Evolutionary conservation across 2,797 vertebrate genomes (phyloP).

Genomic region (Diplodus puntazzo): DNA sequence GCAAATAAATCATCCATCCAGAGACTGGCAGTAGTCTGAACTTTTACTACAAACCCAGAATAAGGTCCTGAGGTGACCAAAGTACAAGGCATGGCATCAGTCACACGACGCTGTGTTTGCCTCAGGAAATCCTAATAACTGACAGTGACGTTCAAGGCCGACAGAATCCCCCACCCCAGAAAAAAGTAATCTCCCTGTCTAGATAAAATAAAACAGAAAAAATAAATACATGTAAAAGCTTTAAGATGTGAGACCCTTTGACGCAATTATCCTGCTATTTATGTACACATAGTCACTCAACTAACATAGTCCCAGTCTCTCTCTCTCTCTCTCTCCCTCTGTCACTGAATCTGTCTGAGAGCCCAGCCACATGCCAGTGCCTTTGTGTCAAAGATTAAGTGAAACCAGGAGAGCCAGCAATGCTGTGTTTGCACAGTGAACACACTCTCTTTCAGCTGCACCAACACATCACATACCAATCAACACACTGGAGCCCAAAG

Average conservation of each 20-base stretch:
- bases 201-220: conserved; percentile 15
- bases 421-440: conserved; percentile 82
- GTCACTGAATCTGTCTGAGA: conserved; percentile 69
- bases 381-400: conserved; percentile 87
- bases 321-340: conserved; percentile 32
- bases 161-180: background rate
- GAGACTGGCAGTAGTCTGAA: conserved; percentile 53
- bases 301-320: background rate
- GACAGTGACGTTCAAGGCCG: conserved; percentile 37
- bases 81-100: conserved; percentile 47
- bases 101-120: conserved; percentile 40
- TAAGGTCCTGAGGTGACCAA: conserved; percentile 59
- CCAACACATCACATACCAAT: conserved; percentile 77
- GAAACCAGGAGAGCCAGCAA: conserved; percentile 83
- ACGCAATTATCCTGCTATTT: conserved; percentile 44
- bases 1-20: conserved; percentile 68
- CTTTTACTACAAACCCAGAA: conserved; percentile 49
- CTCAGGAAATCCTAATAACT: conserved; percentile 54
- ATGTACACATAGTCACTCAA: conserved; percentile 13
- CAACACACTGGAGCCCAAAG: conserved; percentile 51
- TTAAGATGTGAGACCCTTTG: conserved; percentile 35
- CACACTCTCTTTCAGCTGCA: conserved; percentile 79
- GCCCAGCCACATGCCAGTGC: conserved; percentile 81
- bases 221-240: conserved; percentile 42
- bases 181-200: conserved; percentile 16